Evolutionary conservation across 2,888 invertebrate species (phyloP).

Genomic region (Idaea aversata): DNA sequence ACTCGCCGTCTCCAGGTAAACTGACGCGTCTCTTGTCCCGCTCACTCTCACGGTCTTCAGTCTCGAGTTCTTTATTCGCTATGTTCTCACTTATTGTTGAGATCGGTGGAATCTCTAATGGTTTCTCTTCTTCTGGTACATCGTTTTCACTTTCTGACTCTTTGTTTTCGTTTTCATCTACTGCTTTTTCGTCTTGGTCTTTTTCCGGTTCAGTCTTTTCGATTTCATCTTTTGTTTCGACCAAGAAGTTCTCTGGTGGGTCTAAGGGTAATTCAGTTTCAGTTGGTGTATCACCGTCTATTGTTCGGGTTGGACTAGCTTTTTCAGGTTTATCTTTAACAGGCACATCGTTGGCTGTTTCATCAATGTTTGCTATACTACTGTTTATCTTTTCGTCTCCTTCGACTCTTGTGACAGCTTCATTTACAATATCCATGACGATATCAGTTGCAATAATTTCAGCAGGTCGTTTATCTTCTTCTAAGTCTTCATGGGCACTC

Average conservation of each 20-base stretch:
- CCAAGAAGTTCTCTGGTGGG: constrained; percentile 69
- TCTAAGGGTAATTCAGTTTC: constrained; percentile 10
- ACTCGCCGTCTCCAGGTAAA: constrained; percentile 77
- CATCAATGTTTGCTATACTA: constrained; percentile 21
- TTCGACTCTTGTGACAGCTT: constrained; percentile 45
- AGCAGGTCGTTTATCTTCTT: constrained; percentile 60
- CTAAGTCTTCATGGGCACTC: constrained; percentile 70
- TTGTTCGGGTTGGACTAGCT: background rate
- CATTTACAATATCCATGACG: constrained; percentile 57
- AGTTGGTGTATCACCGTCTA: background rate
- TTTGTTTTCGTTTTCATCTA: constrained; percentile 58
- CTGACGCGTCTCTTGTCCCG: constrained; percentile 81
- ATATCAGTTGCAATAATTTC: constrained; percentile 63
- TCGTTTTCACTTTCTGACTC: constrained; percentile 48
- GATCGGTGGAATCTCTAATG: constrained; percentile 84
- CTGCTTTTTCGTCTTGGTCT: constrained; percentile 34
- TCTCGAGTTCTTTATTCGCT: constrained; percentile 65
- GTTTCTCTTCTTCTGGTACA: constrained; percentile 55
- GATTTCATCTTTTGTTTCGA: constrained; percentile 54
- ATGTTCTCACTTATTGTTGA: constrained; percentile 87
- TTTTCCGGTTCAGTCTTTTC: constrained; percentile 40
- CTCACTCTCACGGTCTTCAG: constrained; percentile 66
- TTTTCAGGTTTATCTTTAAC: constrained; percentile 15
- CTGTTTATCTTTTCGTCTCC: constrained; percentile 32
- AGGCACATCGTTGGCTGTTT: constrained; percentile 23